Base-by-base conservation (phyloP, 2,888 invertebrate species). In the Drosophila tripunctata region DNA sequence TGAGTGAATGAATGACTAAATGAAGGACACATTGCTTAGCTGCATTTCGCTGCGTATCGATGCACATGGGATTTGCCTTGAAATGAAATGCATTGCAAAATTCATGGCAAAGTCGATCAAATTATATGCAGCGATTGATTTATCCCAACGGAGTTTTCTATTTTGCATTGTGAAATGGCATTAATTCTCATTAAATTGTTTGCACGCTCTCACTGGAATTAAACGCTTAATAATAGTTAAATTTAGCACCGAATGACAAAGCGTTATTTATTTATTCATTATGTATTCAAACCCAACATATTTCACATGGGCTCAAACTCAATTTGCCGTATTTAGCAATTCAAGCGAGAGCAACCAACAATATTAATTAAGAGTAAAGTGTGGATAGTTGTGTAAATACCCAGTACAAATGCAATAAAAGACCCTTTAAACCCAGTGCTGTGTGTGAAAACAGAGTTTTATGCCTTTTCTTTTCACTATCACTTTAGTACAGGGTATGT, bases 171-270 rank as follows among this genome's bases (percentile, higher is more conserved):
- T 30, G 41, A n/a, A 51, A 43, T 57, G 48, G 48, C 67, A 67
- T 76, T 72, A 67, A 81, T 87, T 81, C 78, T 80, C 51, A 87
- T 86, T 84, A 65, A 57, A 44, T 60, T 74, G 78, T 67, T 74
- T 74, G 55, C 52, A 47, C 55, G 35, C 27, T 40, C 51, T 24
- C 65, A 36, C 27, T 24, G 51, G 64, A 55, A 69, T 75, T 75
- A 69, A 50, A 15, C 44, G 58, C 15, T 33, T 48, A 41, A 15
- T 22, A 24, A 47, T 31, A 48, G 45, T 47, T 33, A 10, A 15
- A 48, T 40, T 35, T 27, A 14, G 19, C 6, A 12, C 15, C 10
- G 15, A 51, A n/a, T 22, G 33, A 8, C 27, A 27, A 21, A 36
- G 12, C 24, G 41, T 52, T 69, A 52, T 52, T 69, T 52, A 68